A percentile compares a stretch with the other conserved stretches of the same genome.
Evolutionary conservation across 2,888 invertebrate genomes (phyloP).

Genomic region (Venusia cambrica): DNA sequence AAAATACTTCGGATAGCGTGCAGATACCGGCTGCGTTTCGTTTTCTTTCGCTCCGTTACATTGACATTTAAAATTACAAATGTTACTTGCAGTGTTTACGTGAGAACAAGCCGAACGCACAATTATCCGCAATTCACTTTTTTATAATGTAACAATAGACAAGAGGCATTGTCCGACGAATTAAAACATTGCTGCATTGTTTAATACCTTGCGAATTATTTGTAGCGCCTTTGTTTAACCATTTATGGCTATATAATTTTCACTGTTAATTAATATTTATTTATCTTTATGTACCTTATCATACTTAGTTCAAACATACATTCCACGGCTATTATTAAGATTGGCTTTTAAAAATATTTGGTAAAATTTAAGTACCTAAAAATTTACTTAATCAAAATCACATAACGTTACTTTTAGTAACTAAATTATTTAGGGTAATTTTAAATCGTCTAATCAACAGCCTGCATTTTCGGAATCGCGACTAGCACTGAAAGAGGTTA

Average conservation of each 20-base stretch:
- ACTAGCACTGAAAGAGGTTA: too few species aligned
- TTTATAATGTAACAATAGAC: constrained; percentile 31
- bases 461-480: too few species aligned
- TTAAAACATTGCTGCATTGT: constrained; percentile 21
- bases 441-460: too few species aligned
- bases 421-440: too few species aligned
- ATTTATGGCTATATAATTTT: background rate
- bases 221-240: constrained; percentile 2
- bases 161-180: constrained; percentile 27
- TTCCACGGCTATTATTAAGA: too few species aligned
- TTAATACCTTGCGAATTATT: constrained; percentile 4
- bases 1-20: constrained; percentile 37
- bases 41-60: constrained; percentile 41
- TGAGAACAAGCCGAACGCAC: constrained; percentile 33
- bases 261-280: background rate
- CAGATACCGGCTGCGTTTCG: constrained; percentile 36
- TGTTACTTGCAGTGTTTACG: constrained; percentile 34
- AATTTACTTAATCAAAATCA: too few species aligned
- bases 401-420: too few species aligned
- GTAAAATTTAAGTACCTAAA: too few species aligned
- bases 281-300: too few species aligned
- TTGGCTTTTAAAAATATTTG: too few species aligned
- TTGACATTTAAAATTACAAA: constrained; percentile 45
- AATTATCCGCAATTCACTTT: constrained; percentile 32
- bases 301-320: too few species aligned